Base-by-base conservation (phyloP, 2,797 vertebrate species). In the Chiroxiphia lanceolata region DNA sequence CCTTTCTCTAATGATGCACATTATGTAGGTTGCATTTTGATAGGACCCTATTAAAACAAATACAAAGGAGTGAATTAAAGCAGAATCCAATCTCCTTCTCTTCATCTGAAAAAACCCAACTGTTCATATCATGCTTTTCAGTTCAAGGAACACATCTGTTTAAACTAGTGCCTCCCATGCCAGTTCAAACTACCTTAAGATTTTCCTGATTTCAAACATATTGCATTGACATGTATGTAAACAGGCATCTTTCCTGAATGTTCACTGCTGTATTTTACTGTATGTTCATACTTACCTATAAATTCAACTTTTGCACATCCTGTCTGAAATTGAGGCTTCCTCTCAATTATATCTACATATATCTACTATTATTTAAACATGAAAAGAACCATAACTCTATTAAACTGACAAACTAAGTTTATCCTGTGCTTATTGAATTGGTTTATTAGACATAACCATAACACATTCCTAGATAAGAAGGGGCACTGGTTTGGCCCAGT, bases 381-480 rank as follows among this genome's bases (percentile, higher is more conserved):
- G 33, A 57, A 54, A 90, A 91, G 42, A 92, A 68, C 40, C 76
- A 68, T 86, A 93, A 84, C 65, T 93, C 90, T 92, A 40, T 95
- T 76, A 90, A 95, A 90, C 67, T 91, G 94, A 96, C 93, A 96
- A 93, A 72, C 79, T 92, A 61, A 77, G 92, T 94, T 94, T 94
- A 95, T 94, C 88, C 83, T 60, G 47, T 85, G 74, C 76, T 87
- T 96, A 94, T 81, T 96, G 89, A 91, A 87, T 80, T 90, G 93
- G 63, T 60, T 95, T 92, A 96, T 97, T 96, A 94, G 92, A 96
- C 94, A 91, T 93, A 96, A 96, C 87, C 81, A 95, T 94, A 96
- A 95, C 94, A 95, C 94, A 95, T 96, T 97, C 93, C 95, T 92
- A 95, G 96, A 97, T 97, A 97, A 97, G 91, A 94, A 93, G 48